Percentiles rank a stretch among this genome's conserved stretches.
phyloP scores from a whole-genome alignment of 2,797 vertebrate genomes.

The Apogon talboti region DNA sequence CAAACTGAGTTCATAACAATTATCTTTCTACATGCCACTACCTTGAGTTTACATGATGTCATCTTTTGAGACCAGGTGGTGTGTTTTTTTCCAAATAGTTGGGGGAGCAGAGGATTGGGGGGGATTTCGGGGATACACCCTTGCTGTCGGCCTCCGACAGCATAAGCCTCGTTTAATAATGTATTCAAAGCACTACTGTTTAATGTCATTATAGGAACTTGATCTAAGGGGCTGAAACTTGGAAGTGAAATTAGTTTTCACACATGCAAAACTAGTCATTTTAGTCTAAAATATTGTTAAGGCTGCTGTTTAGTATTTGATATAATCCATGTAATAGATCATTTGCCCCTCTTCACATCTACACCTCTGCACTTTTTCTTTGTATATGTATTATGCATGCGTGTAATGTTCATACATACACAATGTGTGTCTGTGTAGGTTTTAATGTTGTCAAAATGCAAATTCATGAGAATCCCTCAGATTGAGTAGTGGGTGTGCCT shows the following conservation, averaged over 20 bases:
- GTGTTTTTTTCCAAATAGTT: too few species aligned
- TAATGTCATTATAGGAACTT: conserved; percentile 5
- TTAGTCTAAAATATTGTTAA: background rate
- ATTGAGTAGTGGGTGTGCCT: conserved; percentile 48
- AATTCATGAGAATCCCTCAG: conserved; percentile 80
- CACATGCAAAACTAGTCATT: background rate
- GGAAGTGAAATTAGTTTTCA: background rate
- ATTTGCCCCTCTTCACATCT: conserved; percentile 3
- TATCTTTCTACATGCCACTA: too few species aligned
- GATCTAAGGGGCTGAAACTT: background rate
- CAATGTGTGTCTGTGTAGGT: conserved; percentile 17
- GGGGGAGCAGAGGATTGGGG: too few species aligned
- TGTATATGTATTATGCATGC: conserved; percentile 31
- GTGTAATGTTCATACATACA: conserved; percentile 17
- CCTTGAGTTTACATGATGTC: too few species aligned
- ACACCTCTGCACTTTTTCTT: conserved; percentile 11
- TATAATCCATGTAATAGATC: conserved; percentile 7
- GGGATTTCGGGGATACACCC: too few species aligned
- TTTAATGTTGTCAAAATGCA: conserved; percentile 1
- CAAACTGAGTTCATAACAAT: too few species aligned
- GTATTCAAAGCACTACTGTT: background rate
- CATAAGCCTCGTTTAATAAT: background rate
- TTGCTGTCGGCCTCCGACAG: too few species aligned
- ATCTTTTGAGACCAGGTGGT: too few species aligned
- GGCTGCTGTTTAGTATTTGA: conserved; percentile 3